phyloP scores from a whole-genome alignment of 2,888 invertebrate species.

The Rotaria socialis region DNA sequence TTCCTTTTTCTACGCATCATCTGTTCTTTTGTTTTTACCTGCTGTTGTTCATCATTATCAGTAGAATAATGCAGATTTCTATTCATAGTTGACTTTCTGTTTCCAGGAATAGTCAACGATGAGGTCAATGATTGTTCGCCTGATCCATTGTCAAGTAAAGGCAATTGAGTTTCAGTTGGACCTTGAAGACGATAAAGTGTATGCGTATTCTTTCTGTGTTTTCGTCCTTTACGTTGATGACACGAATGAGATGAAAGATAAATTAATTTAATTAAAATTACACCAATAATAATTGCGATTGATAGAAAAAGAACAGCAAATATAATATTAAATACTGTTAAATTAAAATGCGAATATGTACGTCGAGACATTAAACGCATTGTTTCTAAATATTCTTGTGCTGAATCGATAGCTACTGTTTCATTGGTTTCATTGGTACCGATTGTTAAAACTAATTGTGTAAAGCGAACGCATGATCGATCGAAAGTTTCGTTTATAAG shows the following conservation, averaged over 20 bases:
- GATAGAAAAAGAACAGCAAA: neutral
- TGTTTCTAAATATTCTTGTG: conserved; percentile 27
- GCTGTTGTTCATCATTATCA: neutral
- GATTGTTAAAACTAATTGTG: neutral
- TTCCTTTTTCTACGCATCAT: neutral
- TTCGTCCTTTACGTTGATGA: neutral
- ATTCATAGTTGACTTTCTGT: neutral
- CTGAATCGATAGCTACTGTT: neutral
- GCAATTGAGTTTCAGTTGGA: conserved; percentile 27
- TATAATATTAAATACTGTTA: neutral
- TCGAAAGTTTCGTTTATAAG: neutral
- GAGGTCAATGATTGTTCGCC: conserved; percentile 21
- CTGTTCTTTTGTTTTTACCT: neutral
- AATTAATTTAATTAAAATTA: neutral
- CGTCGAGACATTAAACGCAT: neutral
- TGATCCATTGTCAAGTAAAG: neutral
- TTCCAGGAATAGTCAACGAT: neutral
- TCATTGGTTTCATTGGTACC: conserved; percentile 22
- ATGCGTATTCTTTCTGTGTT: neutral
- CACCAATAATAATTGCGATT: neutral
- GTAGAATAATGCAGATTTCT: neutral
- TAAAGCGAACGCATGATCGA: neutral
- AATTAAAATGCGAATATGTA: conserved; percentile 1
- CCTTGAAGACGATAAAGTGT: conserved; percentile 7
- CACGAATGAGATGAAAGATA: neutral